Percentiles rank a stretch among this genome's conserved stretches.
Conservation (phyloP, 1,140 invertebrate species). For the Heliconius eleuchia region DNA sequence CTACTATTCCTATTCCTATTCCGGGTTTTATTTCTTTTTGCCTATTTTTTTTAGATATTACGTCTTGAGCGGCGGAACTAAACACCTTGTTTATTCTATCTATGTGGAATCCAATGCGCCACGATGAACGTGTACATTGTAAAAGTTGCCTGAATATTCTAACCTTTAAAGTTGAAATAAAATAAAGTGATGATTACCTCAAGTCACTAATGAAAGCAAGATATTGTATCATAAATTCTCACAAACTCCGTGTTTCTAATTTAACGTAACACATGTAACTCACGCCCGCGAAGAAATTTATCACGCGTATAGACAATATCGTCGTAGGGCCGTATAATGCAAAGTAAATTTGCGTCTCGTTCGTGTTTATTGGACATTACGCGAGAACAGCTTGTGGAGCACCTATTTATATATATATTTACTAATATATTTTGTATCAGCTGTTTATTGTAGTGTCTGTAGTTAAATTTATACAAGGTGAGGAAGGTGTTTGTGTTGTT, state of each 20-base stretch:
- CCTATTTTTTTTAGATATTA: too few relatives aligned
- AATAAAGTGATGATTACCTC: not conserved
- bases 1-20: too few relatives aligned
- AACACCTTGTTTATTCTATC: too few relatives aligned
- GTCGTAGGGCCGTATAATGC: constrained; percentile 18
- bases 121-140: too few relatives aligned
- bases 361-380: constrained; percentile 32
- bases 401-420: not conserved
- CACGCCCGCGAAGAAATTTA: constrained; percentile 31
- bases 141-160: not conserved
- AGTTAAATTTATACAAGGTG: too few relatives aligned
- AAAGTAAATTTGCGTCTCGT: constrained; percentile 31
- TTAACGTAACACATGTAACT: constrained; percentile 23
- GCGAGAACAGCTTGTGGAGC: not conserved
- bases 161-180: not conserved
- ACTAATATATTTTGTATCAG: not conserved
- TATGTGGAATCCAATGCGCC: too few relatives aligned
- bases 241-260: constrained; percentile 19
- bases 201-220: not conserved
- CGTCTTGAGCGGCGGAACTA: too few relatives aligned
- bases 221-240: constrained; percentile 12
- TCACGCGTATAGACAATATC: constrained; percentile 33
- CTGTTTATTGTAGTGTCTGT: not conserved
- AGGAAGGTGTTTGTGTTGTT: too few relatives aligned
- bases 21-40: too few relatives aligned